phyloP scores from a whole-genome alignment of 2,797 vertebrate species.

The Glossophaga mutica region DNA sequence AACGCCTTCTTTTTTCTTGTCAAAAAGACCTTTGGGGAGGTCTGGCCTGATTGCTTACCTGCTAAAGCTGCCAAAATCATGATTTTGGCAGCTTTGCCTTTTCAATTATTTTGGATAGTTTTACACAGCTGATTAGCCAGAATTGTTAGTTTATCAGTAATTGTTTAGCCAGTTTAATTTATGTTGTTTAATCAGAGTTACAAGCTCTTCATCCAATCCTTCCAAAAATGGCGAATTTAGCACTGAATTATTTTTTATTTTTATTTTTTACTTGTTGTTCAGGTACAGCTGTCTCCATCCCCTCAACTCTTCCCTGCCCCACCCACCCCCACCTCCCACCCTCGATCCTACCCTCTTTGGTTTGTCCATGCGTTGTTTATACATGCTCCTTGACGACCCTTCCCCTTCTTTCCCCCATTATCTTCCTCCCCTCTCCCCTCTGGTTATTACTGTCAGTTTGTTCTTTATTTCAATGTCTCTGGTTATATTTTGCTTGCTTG shows the following conservation, averaged over 20 bases:
- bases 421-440: too few species aligned
- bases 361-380: too few species aligned
- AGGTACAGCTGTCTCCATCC: too few species aligned
- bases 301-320: too few species aligned
- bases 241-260: neutral
- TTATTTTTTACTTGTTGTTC: too few species aligned
- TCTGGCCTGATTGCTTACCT: neutral
- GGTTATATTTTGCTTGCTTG: too few species aligned
- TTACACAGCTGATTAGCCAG: neutral
- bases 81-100: neutral
- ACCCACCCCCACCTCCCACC: too few species aligned
- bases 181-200: neutral
- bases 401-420: too few species aligned
- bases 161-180: neutral
- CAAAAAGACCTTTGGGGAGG: neutral
- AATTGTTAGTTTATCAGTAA: neutral
- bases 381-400: too few species aligned
- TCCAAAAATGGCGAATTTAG: neutral
- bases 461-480: too few species aligned
- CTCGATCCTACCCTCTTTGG: too few species aligned
- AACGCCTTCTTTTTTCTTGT: neutral
- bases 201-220: neutral
- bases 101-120: neutral
- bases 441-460: too few species aligned
- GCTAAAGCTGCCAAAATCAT: neutral